These are phyloP conservation scores for Callopanchax toddi DNA, from an alignment of 2,113 vertebrate genomes.

Conservation along the genomic window DNA sequence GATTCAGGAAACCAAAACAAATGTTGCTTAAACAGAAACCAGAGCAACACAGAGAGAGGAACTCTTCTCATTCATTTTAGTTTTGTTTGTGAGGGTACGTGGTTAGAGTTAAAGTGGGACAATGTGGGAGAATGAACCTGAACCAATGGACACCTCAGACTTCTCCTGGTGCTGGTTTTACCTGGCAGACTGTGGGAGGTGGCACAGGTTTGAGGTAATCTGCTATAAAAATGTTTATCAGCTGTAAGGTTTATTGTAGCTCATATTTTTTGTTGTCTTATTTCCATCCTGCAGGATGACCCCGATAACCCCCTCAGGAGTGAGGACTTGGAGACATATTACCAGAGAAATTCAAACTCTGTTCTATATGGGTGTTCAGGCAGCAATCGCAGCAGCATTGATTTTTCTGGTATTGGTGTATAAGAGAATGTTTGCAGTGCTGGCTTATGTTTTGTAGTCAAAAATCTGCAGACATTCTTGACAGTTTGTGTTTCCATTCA, in stretches of 20 bases:
- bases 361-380: fast-evolving
- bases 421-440: not conserved
- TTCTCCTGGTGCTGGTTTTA: conserved; percentile 86
- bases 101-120: not conserved
- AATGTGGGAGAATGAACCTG: not conserved
- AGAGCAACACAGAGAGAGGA: not conserved
- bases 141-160: conserved; percentile 84
- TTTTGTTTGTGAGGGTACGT: not conserved
- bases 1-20: not conserved
- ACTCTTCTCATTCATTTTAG: not conserved
- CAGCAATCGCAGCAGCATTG: not conserved
- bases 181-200: conserved; percentile 86
- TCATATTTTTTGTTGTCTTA: too few species aligned
- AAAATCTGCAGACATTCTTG: not conserved
- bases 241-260: not conserved
- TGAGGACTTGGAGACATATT: conserved; percentile 30
- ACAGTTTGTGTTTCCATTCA: not conserved
- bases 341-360: conserved; percentile 16
- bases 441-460: not conserved
- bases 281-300: conserved; percentile 59
- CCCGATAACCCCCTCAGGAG: not conserved
- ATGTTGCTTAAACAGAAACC: too few species aligned
- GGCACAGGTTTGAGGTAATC: conserved; percentile 89
- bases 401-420: conserved; percentile 55
- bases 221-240: not conserved